Conservation (phyloP, 2,888 invertebrate species). For the Horisme vitalbata region DNA sequence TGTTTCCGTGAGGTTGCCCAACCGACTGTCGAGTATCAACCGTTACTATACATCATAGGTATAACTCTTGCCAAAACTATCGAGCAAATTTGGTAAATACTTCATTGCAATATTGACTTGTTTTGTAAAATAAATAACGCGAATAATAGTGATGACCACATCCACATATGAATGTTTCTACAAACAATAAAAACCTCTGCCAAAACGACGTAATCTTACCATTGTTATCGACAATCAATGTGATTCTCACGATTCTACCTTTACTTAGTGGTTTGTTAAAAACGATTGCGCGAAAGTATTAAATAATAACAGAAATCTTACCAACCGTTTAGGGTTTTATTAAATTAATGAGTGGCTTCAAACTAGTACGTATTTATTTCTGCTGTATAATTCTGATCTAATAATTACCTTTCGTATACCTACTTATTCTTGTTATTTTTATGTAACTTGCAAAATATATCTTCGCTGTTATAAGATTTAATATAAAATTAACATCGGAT, state of each 20-base stretch:
- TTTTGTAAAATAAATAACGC: constrained; percentile 17
- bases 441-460: no score
- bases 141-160: constrained; percentile 42
- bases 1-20: constrained; percentile 38
- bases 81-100: constrained; percentile 2
- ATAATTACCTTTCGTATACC: no score
- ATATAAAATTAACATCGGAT: constrained; percentile 18
- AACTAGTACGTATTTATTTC: no score
- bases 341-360: not conserved
- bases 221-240: constrained; percentile 52
- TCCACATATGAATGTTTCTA: constrained; percentile 26
- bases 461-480: no score
- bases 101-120: constrained; percentile 5
- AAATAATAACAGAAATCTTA: constrained; percentile 32
- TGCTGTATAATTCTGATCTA: not conserved
- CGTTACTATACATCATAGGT: constrained; percentile 36
- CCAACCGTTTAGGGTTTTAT: not conserved
- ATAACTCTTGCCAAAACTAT: constrained; percentile 5
- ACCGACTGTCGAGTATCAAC: constrained; percentile 36
- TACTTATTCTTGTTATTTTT: no score
- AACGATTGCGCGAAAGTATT: constrained; percentile 50
- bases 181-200: constrained; percentile 31
- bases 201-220: constrained; percentile 45
- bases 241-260: constrained; percentile 54
- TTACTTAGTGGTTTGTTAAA: constrained; percentile 44